Evolutionary conservation across 2,797 vertebrate genomes (phyloP), one percentile per base, ranked within the genome.

Genomic region (Malacoctenus gilli): DNA sequence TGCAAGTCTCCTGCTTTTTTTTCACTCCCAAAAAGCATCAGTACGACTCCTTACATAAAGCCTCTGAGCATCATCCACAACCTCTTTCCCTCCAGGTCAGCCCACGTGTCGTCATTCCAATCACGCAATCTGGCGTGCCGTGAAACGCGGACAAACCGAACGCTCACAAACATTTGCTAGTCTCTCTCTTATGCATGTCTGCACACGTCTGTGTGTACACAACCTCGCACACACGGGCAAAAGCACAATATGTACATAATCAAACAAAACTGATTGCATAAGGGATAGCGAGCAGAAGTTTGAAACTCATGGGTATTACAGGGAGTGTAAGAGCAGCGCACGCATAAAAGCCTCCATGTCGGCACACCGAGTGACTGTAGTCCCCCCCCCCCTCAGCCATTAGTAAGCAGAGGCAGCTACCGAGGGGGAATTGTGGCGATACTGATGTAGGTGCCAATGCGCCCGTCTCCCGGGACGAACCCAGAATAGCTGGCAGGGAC

Each of bases 401-500:
- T 62, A 59, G 46, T 50, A 28, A 38, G 28, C 49, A 10, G 30
- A 62, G 51, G 34, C 39, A 63, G 63, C 49, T 40, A 58, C 49
- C 52, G 8, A 34, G 40, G 11, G 79, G 64, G 61, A 53, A 30
- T 32, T 25, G 38, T 44, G 40, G 52, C 61, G 44, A 63, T 48
- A 49, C 58, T 66, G 61, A 73, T 68, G 66, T 59, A 39, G 63
- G 44, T 59, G 59, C 50, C 5, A n/a, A 15, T 48, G 46, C 68
- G 60, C 59, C 69, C 39, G 68, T 57, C 67, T 68, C 51, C 16
- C n/a, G 64, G 68, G 62, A 80, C 36, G 19, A 22, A 53, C 25
- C 52, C 54, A 40, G 58, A 83, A 55, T 52, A 69, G 60, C 72
- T 67, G 0, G 36, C 30, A 53, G 73, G 30, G 32, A 69, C 2